These are phyloP conservation scores for Serrognathus titanus DNA, from an alignment of 2,888 invertebrate species.

Conservation along the genomic window DNA sequence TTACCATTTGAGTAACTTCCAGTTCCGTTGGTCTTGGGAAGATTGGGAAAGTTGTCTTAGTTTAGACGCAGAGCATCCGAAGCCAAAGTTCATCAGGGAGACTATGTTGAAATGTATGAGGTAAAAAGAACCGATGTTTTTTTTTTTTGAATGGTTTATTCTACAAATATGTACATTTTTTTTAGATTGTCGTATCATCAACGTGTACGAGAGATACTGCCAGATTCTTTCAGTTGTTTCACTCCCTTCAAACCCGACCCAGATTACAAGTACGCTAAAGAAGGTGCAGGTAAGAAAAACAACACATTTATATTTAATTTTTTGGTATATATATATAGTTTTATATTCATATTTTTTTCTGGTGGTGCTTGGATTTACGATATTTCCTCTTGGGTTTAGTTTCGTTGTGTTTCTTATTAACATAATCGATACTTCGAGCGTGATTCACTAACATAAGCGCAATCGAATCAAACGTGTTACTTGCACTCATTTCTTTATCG, in stretches of 20 bases:
- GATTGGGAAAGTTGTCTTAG: conserved; percentile 89
- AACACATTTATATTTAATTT: not conserved
- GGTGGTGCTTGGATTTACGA: not conserved
- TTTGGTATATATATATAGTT: not conserved
- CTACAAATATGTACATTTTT: conserved; percentile 22
- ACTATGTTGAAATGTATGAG: conserved; percentile 86
- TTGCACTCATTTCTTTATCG: conserved; percentile 16
- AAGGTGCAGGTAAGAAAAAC: conserved; percentile 74
- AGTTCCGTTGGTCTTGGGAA: conserved; percentile 99
- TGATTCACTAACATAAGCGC: conserved; percentile 47
- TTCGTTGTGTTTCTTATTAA: conserved; percentile 27
- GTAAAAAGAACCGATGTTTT: conserved; percentile 49
- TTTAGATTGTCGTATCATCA: conserved; percentile 88
- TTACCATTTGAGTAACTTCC: conserved; percentile 98
- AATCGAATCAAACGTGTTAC: conserved; percentile 36
- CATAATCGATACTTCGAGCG: conserved; percentile 42
- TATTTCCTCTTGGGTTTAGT: conserved; percentile 23
- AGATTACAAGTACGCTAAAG: conserved; percentile 85
- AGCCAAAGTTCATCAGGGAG: conserved; percentile 91
- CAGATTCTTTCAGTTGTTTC: conserved; percentile 78
- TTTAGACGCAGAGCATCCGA: conserved; percentile 83
- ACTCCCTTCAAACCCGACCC: conserved; percentile 84
- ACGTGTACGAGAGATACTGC: conserved; percentile 88
- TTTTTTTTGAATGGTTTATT: not conserved
- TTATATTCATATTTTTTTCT: not conserved